Evolutionary conservation across 2,888 invertebrate genomes (phyloP).

Genomic region (Petrolisthes manimaculis): DNA sequence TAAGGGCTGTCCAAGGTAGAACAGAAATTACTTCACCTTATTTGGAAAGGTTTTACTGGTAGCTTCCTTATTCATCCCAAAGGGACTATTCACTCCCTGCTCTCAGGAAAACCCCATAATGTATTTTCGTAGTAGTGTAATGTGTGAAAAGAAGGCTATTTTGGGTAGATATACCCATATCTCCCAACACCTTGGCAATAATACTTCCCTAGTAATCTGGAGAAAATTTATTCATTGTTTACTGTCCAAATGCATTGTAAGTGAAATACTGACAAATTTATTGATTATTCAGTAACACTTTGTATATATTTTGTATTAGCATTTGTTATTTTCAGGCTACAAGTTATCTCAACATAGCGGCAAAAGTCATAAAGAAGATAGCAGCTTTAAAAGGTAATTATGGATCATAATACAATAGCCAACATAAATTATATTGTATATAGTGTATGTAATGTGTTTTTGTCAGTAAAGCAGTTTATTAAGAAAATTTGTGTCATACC

Average conservation of each 20-base stretch:
- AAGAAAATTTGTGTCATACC: too few relatives aligned
- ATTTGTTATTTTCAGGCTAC: constrained; percentile 25
- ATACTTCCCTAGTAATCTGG: not conserved
- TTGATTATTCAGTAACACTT: not conserved
- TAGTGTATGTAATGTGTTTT: too few relatives aligned
- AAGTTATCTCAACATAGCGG: constrained; percentile 30
- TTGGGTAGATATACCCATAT: not conserved
- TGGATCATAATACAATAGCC: too few relatives aligned
- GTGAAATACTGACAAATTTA: not conserved
- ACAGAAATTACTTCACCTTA: not conserved
- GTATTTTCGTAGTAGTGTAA: too few relatives aligned
- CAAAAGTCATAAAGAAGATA: constrained; percentile 22
- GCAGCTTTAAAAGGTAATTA: not conserved
- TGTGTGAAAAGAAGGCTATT: too few relatives aligned
- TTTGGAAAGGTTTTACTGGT: not conserved
- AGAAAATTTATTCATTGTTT: not conserved
- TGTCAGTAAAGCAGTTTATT: too few relatives aligned
- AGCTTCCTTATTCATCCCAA: too few relatives aligned
- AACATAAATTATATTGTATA: too few relatives aligned
- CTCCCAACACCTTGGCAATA: not conserved
- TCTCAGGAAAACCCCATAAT: too few relatives aligned
- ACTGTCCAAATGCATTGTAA: not conserved
- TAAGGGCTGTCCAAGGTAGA: too few relatives aligned
- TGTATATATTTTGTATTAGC: not conserved
- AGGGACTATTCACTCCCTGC: too few relatives aligned